Evolutionary conservation across 2,888 invertebrate genomes (phyloP).

Genomic region (Parasteatoda lunata): DNA sequence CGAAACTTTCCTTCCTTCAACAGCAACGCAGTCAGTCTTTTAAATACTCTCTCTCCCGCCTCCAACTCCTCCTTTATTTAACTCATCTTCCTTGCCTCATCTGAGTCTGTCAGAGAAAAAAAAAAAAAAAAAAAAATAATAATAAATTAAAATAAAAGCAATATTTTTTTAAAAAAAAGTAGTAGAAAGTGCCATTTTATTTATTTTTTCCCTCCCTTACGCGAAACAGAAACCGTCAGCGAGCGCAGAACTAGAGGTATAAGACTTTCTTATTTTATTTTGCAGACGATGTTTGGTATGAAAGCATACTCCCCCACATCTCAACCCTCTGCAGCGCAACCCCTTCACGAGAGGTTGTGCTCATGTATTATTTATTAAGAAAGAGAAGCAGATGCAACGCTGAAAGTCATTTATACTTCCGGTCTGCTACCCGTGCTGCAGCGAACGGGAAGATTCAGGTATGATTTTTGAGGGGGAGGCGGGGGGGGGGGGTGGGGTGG

Average conservation of each 20-base stretch:
- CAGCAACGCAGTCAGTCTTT: background rate
- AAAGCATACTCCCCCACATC: background rate
- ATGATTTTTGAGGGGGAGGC: background rate
- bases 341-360: background rate
- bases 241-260: background rate
- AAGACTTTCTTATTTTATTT: background rate
- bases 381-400: slow-evolving; percentile 29
- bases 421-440: background rate
- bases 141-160: background rate
- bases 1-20: no score
- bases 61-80: background rate
- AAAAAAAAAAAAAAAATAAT: background rate
- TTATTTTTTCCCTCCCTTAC: background rate
- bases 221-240: slow-evolving; percentile 7
- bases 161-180: background rate
- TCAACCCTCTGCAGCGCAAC: slow-evolving; percentile 1
- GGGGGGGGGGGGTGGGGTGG: background rate
- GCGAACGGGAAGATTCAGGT: background rate
- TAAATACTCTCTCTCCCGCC: background rate
- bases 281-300: slow-evolving; percentile 1
- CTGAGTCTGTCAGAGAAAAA: background rate
- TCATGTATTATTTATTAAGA: slow-evolving; percentile 38
- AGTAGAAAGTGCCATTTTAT: background rate
- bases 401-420: slow-evolving; percentile 20
- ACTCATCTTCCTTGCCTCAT: slow-evolving; percentile 5